Conservation (phyloP, 2,888 invertebrate genomes). For the Callosobruchus maculatus region DNA sequence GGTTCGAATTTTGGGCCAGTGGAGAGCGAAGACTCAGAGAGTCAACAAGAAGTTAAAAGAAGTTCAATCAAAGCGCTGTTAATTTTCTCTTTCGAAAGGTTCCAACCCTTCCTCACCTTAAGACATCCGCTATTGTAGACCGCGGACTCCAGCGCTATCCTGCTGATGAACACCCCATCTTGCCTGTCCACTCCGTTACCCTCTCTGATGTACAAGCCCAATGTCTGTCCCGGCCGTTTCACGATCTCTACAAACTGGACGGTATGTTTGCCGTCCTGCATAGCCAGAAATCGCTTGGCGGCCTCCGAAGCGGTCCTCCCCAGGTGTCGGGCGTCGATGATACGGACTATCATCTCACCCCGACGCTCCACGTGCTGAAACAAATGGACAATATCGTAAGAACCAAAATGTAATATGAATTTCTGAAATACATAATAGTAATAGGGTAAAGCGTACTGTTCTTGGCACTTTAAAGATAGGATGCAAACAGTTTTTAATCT, state of each 20-base stretch:
- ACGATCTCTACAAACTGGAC: slow-evolving; percentile 96
- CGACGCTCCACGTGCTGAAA: slow-evolving; percentile 73
- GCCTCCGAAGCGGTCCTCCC: slow-evolving; percentile 66
- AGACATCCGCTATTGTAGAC: slow-evolving; percentile 97
- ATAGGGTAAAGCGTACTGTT: no score
- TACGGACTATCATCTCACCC: slow-evolving; percentile 92
- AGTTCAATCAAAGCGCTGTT: no score
- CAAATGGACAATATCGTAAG: no score
- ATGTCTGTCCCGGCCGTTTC: slow-evolving; percentile 96
- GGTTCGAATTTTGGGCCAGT: no score
- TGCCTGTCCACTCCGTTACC: slow-evolving; percentile 96
- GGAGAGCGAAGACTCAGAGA: no score
- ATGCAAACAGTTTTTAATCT: no score
- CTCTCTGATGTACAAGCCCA: slow-evolving; percentile 97
- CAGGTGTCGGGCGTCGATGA: slow-evolving; percentile 83
- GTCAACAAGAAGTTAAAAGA: no score
- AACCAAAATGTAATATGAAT: no score
- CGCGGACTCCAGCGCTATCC: slow-evolving; percentile 92
- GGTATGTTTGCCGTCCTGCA: slow-evolving; percentile 65
- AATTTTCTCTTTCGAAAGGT: no score
- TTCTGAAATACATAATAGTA: no score
- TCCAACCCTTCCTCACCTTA: slow-evolving; percentile 54
- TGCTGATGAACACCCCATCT: slow-evolving; percentile 97
- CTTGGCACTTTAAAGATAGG: no score
- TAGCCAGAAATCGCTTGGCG: slow-evolving; percentile 78